phyloP scores from a whole-genome alignment of 2,888 invertebrate genomes.

The Lucinisca nassula region DNA sequence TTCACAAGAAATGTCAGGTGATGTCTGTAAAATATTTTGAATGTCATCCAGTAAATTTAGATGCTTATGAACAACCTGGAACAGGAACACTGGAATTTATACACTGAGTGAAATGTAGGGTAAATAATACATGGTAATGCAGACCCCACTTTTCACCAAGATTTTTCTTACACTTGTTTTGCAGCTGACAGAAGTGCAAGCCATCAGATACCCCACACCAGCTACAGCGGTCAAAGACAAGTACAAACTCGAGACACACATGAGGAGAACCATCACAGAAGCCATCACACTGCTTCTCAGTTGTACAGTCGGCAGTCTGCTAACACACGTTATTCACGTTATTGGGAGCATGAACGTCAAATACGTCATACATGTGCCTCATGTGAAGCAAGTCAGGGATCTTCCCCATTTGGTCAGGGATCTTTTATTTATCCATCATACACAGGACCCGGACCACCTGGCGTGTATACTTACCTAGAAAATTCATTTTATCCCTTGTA shows the following conservation, averaged over 20 bases:
- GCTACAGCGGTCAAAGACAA: not conserved
- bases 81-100: too few relatives aligned
- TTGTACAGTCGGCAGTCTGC: not conserved
- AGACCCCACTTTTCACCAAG: too few relatives aligned
- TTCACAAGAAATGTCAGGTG: too few relatives aligned
- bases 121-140: too few relatives aligned
- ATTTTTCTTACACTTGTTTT: too few relatives aligned
- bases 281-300: not conserved
- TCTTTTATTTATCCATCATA: conserved; percentile 9
- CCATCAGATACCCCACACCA: not conserved
- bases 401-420: conserved; percentile 53
- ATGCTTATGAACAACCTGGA: too few relatives aligned
- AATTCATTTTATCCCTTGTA: not conserved
- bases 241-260: not conserved
- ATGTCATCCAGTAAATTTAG: too few relatives aligned
- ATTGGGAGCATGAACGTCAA: not conserved
- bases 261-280: not conserved
- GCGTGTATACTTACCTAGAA: not conserved
- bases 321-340: not conserved
- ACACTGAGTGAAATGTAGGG: too few relatives aligned
- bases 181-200: not conserved
- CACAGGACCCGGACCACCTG: conserved; percentile 10
- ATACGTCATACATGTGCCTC: conserved; percentile 73
- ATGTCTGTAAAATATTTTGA: too few relatives aligned
- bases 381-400: conserved; percentile 75